A percentile compares a stretch with the other conserved stretches of the same genome.
These are phyloP conservation scores for Atlantisia rogersi DNA, from an alignment of 2,113 vertebrate species.

Conservation along the genomic window DNA sequence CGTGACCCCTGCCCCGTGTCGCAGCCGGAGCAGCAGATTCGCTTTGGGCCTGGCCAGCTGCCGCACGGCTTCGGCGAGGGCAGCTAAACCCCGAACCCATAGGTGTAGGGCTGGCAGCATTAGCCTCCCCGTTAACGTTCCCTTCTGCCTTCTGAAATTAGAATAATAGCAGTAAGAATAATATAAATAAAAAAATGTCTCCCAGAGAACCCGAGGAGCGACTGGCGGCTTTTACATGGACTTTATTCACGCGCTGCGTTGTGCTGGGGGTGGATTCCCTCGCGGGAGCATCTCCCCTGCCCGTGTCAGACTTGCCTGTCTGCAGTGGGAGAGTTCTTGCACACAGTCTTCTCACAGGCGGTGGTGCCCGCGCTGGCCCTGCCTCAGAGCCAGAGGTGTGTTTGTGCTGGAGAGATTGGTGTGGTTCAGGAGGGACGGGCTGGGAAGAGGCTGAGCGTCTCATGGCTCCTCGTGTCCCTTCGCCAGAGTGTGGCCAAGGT, in stretches of 20 bases:
- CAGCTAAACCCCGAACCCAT: background rate
- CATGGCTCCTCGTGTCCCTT: background rate
- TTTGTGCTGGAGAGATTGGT: background rate
- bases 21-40: constrained; percentile 47
- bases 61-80: constrained; percentile 37
- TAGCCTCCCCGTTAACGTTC: background rate
- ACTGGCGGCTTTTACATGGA: background rate
- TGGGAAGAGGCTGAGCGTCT: background rate
- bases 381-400: background rate
- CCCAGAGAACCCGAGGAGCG: background rate
- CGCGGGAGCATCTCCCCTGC: background rate
- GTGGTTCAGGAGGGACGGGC: background rate
- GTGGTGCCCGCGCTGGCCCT: background rate
- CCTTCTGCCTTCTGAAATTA: constrained; percentile 17
- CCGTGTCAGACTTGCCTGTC: background rate
- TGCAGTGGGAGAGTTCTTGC: constrained; percentile 5
- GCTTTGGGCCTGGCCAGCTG: constrained; percentile 51
- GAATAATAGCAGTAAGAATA: background rate
- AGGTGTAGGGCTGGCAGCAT: constrained; percentile 1
- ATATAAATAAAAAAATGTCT: background rate
- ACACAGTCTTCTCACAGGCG: constrained; percentile 10
- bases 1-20: constrained; percentile 46
- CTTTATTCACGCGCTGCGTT: background rate
- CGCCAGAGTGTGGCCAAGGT: background rate
- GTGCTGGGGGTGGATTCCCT: background rate